These are phyloP conservation scores for Pristionchus mayeri DNA, from an alignment of 2,888 invertebrate species.

Conservation along the genomic window DNA sequence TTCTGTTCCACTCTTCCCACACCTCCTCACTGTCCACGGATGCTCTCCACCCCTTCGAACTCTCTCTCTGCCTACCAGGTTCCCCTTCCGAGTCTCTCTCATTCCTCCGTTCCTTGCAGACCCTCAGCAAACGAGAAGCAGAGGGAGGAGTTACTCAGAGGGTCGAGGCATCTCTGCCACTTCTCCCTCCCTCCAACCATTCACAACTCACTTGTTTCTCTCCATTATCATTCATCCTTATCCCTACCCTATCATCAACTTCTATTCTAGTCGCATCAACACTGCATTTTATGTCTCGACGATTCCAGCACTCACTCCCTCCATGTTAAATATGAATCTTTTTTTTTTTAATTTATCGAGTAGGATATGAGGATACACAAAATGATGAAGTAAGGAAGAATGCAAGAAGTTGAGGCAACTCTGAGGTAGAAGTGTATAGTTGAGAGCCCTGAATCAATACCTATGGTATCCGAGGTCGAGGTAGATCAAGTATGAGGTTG, in stretches of 20 bases:
- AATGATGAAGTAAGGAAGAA: background rate
- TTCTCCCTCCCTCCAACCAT: background rate
- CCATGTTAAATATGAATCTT: no score
- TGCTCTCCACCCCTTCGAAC: background rate
- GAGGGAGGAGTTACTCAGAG: background rate
- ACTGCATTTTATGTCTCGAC: background rate
- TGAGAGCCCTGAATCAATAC: conserved; percentile 38
- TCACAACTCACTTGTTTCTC: conserved; percentile 3
- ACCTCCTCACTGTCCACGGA: conserved; percentile 33
- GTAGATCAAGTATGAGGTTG: conserved; percentile 1
- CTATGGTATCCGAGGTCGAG: conserved; percentile 36
- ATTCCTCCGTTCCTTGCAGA: background rate
- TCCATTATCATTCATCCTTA: background rate
- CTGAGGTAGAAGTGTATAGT: conserved; percentile 27
- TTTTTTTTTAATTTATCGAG: no score
- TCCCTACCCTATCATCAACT: conserved; percentile 7
- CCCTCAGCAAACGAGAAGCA: background rate
- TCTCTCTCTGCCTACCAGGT: conserved; percentile 38
- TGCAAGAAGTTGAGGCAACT: background rate
- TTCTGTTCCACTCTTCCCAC: conserved; percentile 23
- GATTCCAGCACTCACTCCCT: background rate
- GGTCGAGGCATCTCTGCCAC: conserved; percentile 4
- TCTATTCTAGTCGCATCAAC: background rate
- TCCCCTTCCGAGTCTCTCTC: background rate
- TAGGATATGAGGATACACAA: conserved; percentile 3